Evolutionary conservation across 1,140 invertebrate species (phyloP).

Genomic region (Drosophila biarmipes): DNA sequence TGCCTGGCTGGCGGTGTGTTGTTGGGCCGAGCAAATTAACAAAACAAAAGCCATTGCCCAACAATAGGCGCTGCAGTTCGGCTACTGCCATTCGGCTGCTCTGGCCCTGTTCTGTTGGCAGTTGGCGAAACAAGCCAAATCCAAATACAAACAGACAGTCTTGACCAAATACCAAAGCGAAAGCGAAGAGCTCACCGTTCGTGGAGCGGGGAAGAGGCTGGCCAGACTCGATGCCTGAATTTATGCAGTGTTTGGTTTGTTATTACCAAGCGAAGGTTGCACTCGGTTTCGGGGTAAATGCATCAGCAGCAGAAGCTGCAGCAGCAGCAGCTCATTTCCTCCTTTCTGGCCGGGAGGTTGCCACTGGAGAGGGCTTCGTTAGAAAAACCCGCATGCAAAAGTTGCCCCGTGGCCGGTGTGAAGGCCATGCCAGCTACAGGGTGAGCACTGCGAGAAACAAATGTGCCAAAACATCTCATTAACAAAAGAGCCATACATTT

Average conservation of each 20-base stretch:
- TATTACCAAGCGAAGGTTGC: slow-evolving; percentile 59
- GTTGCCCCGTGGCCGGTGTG: slow-evolving; percentile 66
- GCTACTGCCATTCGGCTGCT: slow-evolving; percentile 3
- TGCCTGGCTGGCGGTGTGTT: background rate
- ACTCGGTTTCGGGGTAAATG: slow-evolving; percentile 18
- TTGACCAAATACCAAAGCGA: slow-evolving; percentile 80
- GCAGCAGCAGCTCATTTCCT: slow-evolving; percentile 66
- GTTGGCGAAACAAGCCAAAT: slow-evolving; percentile 54
- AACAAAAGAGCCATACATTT: no score
- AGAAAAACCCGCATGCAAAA: slow-evolving; percentile 71
- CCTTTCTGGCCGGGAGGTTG: slow-evolving; percentile 8
- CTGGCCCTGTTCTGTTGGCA: slow-evolving; percentile 34
- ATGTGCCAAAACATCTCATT: background rate
- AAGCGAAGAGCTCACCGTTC: slow-evolving; percentile 51
- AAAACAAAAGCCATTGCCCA: slow-evolving; percentile 70
- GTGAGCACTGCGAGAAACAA: slow-evolving; percentile 29
- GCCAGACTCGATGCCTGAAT: slow-evolving; percentile 68
- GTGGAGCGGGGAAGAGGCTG: slow-evolving; percentile 4
- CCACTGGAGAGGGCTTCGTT: slow-evolving; percentile 23
- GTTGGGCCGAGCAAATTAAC: slow-evolving; percentile 70
- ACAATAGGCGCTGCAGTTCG: slow-evolving; percentile 53
- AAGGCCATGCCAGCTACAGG: slow-evolving; percentile 62
- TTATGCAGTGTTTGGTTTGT: slow-evolving; percentile 82
- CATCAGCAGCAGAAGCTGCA: slow-evolving; percentile 28
- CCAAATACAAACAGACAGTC: slow-evolving; percentile 58